phyloP scores from a whole-genome alignment of 92 coral and sea anemone species.

The Paramuricea clavata region DNA sequence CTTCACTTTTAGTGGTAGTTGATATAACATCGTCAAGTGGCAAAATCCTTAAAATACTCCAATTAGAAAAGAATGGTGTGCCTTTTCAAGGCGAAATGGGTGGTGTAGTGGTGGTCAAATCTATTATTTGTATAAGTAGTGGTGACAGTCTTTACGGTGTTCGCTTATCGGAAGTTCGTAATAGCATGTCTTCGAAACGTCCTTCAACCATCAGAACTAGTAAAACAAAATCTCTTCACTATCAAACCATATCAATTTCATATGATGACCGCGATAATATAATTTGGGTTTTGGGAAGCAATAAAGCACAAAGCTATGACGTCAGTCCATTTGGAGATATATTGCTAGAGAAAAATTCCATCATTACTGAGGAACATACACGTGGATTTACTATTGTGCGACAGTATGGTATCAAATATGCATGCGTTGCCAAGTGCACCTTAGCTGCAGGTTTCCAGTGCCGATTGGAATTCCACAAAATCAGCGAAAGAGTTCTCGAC shows the following conservation, averaged over 20 bases:
- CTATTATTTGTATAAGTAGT: constrained; percentile 81
- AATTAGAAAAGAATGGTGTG: constrained; percentile 62
- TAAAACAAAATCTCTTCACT: constrained; percentile 60
- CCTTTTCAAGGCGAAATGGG: constrained; percentile 79
- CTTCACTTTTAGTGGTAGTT: constrained; percentile 83
- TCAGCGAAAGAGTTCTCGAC: constrained; percentile 63
- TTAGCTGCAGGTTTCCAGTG: constrained; percentile 86
- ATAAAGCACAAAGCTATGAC: constrained; percentile 75
- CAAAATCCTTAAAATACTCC: constrained; percentile 76
- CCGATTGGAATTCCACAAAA: constrained; percentile 86
- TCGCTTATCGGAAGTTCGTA: constrained; percentile 61
- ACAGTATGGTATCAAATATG: constrained; percentile 83
- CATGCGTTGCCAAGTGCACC: constrained; percentile 85
- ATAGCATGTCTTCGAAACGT: constrained; percentile 56
- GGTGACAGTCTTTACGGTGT: constrained; percentile 70
- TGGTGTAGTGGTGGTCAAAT: constrained; percentile 81
- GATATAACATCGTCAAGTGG: constrained; percentile 54
- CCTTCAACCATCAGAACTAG: constrained; percentile 76
- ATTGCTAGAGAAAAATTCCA: constrained; percentile 65
- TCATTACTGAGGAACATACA: constrained; percentile 76
- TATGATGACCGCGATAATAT: constrained; percentile 75
- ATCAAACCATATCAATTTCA: constrained; percentile 80
- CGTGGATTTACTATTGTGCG: constrained; percentile 87
- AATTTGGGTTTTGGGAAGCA: constrained; percentile 85
- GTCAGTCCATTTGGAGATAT: constrained; percentile 80